These are phyloP conservation scores for Anthophora plumipes DNA, from an alignment of 2,888 invertebrate genomes.

Conservation along the genomic window DNA sequence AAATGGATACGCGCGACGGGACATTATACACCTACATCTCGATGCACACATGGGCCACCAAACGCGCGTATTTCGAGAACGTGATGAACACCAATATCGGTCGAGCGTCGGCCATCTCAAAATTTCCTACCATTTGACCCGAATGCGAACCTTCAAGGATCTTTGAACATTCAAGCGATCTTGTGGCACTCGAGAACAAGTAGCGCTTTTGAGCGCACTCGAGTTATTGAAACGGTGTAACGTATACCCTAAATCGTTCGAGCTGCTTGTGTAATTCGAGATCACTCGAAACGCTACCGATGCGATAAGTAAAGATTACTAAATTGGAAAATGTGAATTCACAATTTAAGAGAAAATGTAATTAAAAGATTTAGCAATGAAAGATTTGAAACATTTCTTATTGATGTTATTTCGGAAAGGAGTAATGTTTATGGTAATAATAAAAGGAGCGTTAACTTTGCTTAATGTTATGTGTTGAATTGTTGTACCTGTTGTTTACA, in stretches of 20 bases:
- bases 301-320: too few species aligned
- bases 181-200: slow-evolving; percentile 1
- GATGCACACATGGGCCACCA: neutral
- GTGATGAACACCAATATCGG: slow-evolving; percentile 27
- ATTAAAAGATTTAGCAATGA: too few species aligned
- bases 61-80: slow-evolving; percentile 21
- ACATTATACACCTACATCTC: neutral
- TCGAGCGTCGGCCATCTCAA: slow-evolving; percentile 5
- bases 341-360: too few species aligned
- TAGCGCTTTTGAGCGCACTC: slow-evolving; percentile 5
- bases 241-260: neutral
- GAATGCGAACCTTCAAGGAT: slow-evolving; percentile 16
- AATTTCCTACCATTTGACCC: slow-evolving; percentile 14
- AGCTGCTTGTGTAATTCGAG: too few species aligned
- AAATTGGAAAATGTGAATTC: too few species aligned
- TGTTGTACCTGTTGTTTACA: too few species aligned
- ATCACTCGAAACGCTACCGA: too few species aligned
- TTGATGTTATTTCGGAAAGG: too few species aligned
- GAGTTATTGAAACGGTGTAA: slow-evolving; percentile 21
- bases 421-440: too few species aligned
- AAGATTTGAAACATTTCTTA: too few species aligned
- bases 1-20: slow-evolving; percentile 40
- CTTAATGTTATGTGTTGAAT: too few species aligned
- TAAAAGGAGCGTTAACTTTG: too few species aligned
- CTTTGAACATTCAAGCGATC: slow-evolving; percentile 19